Base-by-base conservation (phyloP, 2,113 vertebrate species). In the Calonectris borealis region DNA sequence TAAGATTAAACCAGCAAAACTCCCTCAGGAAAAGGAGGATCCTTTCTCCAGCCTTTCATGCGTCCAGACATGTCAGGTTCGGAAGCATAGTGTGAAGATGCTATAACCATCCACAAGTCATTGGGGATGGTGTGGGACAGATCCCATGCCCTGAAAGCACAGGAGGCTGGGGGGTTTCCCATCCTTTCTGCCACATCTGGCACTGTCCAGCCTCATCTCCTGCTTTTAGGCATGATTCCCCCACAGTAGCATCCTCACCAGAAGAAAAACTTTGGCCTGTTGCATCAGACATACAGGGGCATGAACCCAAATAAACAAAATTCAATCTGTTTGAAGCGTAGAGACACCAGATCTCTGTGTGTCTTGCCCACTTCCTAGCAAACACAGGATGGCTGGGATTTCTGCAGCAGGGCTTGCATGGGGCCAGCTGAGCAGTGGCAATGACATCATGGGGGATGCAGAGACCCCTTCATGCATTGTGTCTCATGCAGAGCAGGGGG, bases 381-480 rank as follows among this genome's bases (percentile, higher is more conserved):
- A 69, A 61, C 29, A 12, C 2, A 0, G 34, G 16, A 20, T 0
- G 2, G 38, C 22, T 0, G 4, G 40, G 48, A 29, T 83, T 84
- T 29, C 51, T 27, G 49, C n/a, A 70, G 60, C 31, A 17, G 16
- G 5, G 6, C 16, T 24, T 16, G 34, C 14, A 7, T 4, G 5
- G 55, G 24, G 55, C 61, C 38, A 54, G 2, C 25, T 16, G 49
- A 38, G 25, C 22, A 34, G 48, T 13, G 20, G 6, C 17, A 31
- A 42, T 25, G 71, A 12, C 11, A 3, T 2, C 5, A 12, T 14
- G 13, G 42, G 22, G 34, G 11, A 31, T 9, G 34, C 54, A 57
- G 58, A 44, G 19, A 36, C 14, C 4, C 11, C 20, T 24, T 44
- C 40, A 7, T 0, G 0, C 9, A 4, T 6, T 2, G 6, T n/a